Evolutionary conservation across 2,113 vertebrate species (phyloP).

Genomic region (Phyllostomus hastatus): DNA sequence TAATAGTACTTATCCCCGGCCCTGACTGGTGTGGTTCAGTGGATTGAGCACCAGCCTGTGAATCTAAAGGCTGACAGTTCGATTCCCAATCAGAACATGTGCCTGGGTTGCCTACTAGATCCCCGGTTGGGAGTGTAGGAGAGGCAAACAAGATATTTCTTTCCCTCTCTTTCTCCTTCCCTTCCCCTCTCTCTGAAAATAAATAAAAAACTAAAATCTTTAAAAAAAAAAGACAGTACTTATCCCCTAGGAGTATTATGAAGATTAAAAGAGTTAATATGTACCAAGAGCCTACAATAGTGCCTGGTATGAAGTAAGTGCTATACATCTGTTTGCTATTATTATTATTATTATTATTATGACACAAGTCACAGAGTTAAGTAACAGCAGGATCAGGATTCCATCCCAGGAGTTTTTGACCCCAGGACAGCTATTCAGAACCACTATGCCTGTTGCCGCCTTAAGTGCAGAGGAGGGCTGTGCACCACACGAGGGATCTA

Average conservation of each 20-base stretch:
- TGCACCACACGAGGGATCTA: neutral
- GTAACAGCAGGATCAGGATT: neutral
- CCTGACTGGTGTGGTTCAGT: too few species aligned
- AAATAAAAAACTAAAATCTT: too few species aligned
- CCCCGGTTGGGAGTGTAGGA: too few species aligned
- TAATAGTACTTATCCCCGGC: neutral
- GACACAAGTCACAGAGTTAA: neutral
- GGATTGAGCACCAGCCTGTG: too few species aligned
- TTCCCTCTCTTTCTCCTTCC: too few species aligned
- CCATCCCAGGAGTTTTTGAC: neutral
- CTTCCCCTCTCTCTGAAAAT: too few species aligned
- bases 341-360: neutral
- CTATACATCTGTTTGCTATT: neutral
- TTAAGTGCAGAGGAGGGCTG: neutral
- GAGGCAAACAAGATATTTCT: too few species aligned
- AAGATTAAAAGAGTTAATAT: neutral
- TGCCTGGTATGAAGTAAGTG: neutral
- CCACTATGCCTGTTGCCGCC: neutral
- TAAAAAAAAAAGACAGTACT: neutral
- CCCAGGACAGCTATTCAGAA: neutral
- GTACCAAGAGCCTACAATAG: neutral
- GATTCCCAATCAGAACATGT: too few species aligned
- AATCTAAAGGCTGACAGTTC: too few species aligned
- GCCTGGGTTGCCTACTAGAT: too few species aligned
- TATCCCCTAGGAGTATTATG: neutral